phyloP scores from a whole-genome alignment of 2,113 vertebrate species.

The Tyto alba region DNA sequence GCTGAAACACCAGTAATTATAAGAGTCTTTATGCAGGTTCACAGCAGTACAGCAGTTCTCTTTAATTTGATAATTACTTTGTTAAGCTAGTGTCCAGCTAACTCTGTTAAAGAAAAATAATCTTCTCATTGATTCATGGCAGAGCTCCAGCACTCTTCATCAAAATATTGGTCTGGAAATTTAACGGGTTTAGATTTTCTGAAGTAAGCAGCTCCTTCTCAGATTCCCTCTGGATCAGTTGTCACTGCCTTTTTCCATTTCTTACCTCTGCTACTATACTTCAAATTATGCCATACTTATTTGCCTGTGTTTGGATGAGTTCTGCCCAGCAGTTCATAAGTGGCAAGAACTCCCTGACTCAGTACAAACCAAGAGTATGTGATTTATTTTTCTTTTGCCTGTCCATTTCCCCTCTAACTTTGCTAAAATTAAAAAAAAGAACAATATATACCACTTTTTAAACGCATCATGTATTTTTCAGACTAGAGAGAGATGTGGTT shows the following conservation, averaged over 20 bases:
- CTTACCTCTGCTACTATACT: background rate
- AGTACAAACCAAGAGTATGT: background rate
- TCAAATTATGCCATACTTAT: background rate
- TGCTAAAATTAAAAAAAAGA: background rate
- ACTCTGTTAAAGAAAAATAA: slow-evolving; percentile 53
- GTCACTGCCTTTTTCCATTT: background rate
- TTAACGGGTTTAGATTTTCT: background rate
- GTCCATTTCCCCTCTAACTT: background rate
- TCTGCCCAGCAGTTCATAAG: background rate
- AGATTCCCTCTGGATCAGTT: background rate
- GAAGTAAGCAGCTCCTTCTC: background rate
- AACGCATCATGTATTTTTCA: background rate
- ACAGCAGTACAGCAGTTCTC: slow-evolving; percentile 22
- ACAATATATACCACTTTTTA: background rate
- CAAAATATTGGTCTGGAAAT: background rate
- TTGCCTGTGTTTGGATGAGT: background rate
- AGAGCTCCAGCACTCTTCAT: background rate
- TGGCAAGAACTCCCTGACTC: background rate
- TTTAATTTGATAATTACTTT: slow-evolving; percentile 70
- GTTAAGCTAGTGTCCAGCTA: slow-evolving; percentile 53
- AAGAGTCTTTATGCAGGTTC: slow-evolving; percentile 55
- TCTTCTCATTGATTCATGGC: slow-evolving; percentile 1
- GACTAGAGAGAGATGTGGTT: background rate
- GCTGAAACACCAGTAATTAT: slow-evolving; percentile 48
- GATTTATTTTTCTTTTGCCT: background rate